Evolutionary conservation across 2,797 vertebrate genomes (phyloP).

Genomic region (Hybognathus amarus): DNA sequence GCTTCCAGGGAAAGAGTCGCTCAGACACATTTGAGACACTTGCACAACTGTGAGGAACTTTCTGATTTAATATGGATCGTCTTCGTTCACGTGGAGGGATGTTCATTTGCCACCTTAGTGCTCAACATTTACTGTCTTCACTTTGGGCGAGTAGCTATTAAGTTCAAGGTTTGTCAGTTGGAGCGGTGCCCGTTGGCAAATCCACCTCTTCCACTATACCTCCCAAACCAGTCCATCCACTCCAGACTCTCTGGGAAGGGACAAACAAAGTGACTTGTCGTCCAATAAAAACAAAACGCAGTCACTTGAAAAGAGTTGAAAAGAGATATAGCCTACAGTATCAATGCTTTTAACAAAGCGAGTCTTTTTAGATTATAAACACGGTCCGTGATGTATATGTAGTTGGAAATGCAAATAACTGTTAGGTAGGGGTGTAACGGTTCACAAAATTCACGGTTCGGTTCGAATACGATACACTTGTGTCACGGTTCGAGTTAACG

Average conservation of each 20-base stretch:
- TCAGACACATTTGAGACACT: slow-evolving; percentile 16
- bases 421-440: too few relatives aligned
- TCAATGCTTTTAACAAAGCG: slow-evolving; percentile 55
- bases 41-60: background rate
- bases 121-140: background rate
- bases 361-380: slow-evolving; percentile 54
- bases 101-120: background rate
- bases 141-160: slow-evolving; percentile 1
- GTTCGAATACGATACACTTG: too few relatives aligned
- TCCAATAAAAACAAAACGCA: background rate
- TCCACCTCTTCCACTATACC: slow-evolving; percentile 26
- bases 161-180: slow-evolving; percentile 7
- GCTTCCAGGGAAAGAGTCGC: background rate
- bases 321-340: slow-evolving; percentile 13
- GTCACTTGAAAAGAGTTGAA: slow-evolving; percentile 5
- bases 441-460: too few relatives aligned
- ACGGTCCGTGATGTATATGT: slow-evolving; percentile 56
- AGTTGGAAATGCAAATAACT: slow-evolving; percentile 63
- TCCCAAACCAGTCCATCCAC: slow-evolving; percentile 47
- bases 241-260: slow-evolving; percentile 4
- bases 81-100: background rate
- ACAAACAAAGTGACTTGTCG: slow-evolving; percentile 23
- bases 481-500: too few relatives aligned
- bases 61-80: slow-evolving; percentile 12
- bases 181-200: slow-evolving; percentile 29